A percentile compares a stretch with the other conserved stretches of the same genome.
Conservation (phyloP, 1,140 invertebrate species). For the Agraylea sexmaculata region DNA sequence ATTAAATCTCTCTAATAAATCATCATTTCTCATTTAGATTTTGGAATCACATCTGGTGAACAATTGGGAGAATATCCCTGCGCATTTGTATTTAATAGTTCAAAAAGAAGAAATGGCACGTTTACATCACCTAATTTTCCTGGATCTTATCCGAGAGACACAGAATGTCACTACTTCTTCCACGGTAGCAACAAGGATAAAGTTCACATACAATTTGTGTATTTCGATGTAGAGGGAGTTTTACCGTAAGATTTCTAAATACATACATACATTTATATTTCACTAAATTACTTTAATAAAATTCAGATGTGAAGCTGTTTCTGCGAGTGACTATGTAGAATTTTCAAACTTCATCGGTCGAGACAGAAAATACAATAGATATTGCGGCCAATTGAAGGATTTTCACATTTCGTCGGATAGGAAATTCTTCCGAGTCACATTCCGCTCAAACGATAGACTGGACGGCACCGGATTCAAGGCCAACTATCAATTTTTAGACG, state of each 20-base stretch:
- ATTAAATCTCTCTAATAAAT: conserved; percentile 23
- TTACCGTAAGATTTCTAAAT: conserved; percentile 57
- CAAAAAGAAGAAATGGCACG: conserved; percentile 61
- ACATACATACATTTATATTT: conserved; percentile 8
- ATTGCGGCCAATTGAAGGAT: conserved; percentile 72
- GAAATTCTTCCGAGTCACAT: conserved; percentile 88
- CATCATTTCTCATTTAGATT: conserved; percentile 50
- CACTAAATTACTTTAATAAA: no score
- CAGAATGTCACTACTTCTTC: conserved; percentile 92
- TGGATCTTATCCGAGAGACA: conserved; percentile 81
- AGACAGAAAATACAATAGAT: conserved; percentile 74
- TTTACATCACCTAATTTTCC: conserved; percentile 90
- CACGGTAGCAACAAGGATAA: conserved; percentile 69
- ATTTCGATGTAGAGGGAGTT: conserved; percentile 87
- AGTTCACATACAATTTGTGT: conserved; percentile 75
- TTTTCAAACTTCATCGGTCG: conserved; percentile 84
- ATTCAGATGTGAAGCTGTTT: conserved; percentile 70
- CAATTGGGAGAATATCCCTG: conserved; percentile 66
- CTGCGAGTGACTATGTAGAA: conserved; percentile 86
- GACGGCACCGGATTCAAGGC: conserved; percentile 91
- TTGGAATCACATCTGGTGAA: conserved; percentile 65
- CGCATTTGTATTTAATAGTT: conserved; percentile 73
- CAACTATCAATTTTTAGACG: conserved; percentile 65
- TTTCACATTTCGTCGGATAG: conserved; percentile 78
- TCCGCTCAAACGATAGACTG: conserved; percentile 83